These are phyloP conservation scores for Hiodon alosoides DNA, from an alignment of 2,113 vertebrate genomes.

Conservation along the genomic window DNA sequence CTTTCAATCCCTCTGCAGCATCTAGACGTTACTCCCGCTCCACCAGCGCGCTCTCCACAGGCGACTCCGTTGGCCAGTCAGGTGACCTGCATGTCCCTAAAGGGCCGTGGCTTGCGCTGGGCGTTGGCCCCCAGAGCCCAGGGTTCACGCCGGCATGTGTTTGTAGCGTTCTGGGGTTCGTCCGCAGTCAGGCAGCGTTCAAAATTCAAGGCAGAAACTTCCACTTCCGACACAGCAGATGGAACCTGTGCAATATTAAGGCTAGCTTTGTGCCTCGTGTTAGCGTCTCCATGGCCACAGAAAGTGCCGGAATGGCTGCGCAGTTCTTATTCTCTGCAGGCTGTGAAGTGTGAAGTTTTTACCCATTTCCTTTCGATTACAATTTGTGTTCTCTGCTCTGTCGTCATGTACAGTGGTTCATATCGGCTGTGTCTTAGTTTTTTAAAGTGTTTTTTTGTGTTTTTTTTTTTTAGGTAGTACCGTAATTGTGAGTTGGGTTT, in stretches of 20 bases:
- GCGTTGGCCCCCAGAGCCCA: background rate
- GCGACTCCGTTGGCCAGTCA: constrained; percentile 96
- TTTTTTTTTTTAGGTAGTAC: background rate
- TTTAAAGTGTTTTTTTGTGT: background rate
- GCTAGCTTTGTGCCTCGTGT: too few relatives aligned
- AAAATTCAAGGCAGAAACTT: constrained; percentile 4
- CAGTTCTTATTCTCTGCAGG: constrained; percentile 2
- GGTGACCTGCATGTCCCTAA: constrained; percentile 89
- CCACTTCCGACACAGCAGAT: constrained; percentile 19
- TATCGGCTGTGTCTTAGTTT: background rate
- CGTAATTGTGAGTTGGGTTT: background rate
- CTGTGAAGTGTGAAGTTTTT: constrained; percentile 23
- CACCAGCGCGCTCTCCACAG: constrained; percentile 97
- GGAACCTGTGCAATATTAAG: too few relatives aligned
- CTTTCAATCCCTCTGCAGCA: constrained; percentile 86
- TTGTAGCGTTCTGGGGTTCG: constrained; percentile 22
- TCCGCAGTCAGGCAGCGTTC: background rate
- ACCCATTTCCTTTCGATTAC: constrained; percentile 4
- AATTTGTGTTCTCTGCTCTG: constrained; percentile 18
- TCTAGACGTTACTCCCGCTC: constrained; percentile 99
- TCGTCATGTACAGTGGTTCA: background rate
- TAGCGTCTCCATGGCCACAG: too few relatives aligned
- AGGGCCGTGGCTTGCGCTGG: background rate
- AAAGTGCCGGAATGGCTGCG: too few relatives aligned
- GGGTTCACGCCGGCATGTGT: constrained; percentile 42